A percentile compares a stretch with the other conserved stretches of the same genome.
phyloP scores from a whole-genome alignment of 2,888 invertebrate genomes.

The Leucophenga montana region DNA sequence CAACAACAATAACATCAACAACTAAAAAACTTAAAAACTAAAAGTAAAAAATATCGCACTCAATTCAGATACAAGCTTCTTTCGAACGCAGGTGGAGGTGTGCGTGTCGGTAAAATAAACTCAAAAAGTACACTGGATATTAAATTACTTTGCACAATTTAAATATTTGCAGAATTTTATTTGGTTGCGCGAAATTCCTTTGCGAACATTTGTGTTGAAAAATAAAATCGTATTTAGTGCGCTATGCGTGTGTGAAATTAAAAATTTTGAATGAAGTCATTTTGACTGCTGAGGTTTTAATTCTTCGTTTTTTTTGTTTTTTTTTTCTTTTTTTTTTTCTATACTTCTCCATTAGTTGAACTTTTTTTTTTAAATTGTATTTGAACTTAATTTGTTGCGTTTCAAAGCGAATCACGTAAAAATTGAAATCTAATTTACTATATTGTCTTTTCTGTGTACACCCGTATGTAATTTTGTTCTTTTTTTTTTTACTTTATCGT shows the following conservation, averaged over 20 bases:
- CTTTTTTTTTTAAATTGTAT: not conserved
- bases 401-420: conserved; percentile 26
- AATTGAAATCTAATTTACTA: conserved; percentile 16
- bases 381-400: not conserved
- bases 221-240: conserved; percentile 32
- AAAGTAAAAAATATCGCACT: not conserved
- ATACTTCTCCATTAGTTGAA: not conserved
- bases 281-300: no score
- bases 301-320: no score
- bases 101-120: not conserved
- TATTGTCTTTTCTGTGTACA: conserved; percentile 1
- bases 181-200: no score
- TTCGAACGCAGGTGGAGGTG: conserved; percentile 15
- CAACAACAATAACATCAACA: no score
- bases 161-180: conserved; percentile 18
- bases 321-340: no score
- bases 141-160: not conserved
- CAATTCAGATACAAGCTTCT: conserved; percentile 12
- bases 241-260: no score
- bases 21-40: no score
- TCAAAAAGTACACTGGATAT: no score
- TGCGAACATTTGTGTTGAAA: conserved; percentile 1
- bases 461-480: not conserved
- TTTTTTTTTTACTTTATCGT: conserved; percentile 9
- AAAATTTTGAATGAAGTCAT: no score